phyloP scores from a whole-genome alignment of 2,797 vertebrate species.

The Cossypha polioptera region DNA sequence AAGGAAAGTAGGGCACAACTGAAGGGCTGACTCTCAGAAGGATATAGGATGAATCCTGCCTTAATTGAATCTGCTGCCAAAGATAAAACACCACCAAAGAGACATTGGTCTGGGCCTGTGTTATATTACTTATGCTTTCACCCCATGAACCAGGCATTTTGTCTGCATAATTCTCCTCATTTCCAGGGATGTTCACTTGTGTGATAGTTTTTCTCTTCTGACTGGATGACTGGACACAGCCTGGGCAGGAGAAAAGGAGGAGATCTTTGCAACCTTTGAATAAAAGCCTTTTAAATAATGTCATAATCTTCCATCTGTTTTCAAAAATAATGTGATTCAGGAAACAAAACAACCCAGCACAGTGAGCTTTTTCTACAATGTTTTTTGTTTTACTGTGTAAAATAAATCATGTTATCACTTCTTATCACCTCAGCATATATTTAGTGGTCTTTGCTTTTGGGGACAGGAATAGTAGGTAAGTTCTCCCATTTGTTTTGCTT shows the following conservation, averaged over 20 bases:
- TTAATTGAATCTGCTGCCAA: neutral
- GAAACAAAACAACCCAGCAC: neutral
- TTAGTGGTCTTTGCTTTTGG: neutral
- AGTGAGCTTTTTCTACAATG: neutral
- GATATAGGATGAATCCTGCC: neutral
- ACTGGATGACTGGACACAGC: neutral
- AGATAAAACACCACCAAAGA: neutral
- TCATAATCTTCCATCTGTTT: neutral
- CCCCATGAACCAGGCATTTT: neutral
- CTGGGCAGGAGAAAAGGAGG: neutral
- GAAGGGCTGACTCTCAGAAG: neutral
- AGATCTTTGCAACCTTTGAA: neutral
- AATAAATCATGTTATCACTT: neutral
- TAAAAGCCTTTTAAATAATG: neutral
- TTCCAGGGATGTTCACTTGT: neutral
- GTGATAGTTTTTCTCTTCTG: neutral
- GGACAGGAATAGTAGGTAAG: neutral
- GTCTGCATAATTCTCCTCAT: neutral
- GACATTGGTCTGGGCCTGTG: neutral
- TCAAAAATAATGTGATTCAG: neutral
- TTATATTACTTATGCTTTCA: neutral
- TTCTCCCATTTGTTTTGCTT: neutral
- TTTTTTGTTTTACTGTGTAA: neutral
- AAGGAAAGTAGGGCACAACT: neutral
- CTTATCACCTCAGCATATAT: neutral